phyloP scores from a whole-genome alignment of 2,113 vertebrate genomes.

The Chaetodon auriga region DNA sequence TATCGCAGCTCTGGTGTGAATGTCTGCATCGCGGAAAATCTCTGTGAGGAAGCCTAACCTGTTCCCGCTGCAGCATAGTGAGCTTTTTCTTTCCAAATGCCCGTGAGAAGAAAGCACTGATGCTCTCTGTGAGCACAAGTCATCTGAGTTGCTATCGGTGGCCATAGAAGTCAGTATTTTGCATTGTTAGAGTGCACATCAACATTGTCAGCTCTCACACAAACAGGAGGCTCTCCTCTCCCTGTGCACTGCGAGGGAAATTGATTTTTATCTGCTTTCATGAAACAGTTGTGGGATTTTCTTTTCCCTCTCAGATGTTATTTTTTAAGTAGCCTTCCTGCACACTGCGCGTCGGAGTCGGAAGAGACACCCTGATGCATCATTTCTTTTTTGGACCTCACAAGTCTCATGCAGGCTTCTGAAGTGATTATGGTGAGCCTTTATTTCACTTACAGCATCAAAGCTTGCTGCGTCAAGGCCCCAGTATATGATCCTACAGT shows the following conservation, averaged over 20 bases:
- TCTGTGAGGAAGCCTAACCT: conserved; percentile 44
- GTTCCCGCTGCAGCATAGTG: conserved; percentile 49
- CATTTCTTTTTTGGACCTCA: conserved; percentile 3
- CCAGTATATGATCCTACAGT: background rate
- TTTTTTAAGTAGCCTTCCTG: conserved; percentile 1
- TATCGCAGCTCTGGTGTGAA: conserved; percentile 56
- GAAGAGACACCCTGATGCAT: conserved; percentile 7
- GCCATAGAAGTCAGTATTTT: conserved; percentile 11
- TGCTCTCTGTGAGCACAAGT: background rate
- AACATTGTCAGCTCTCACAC: background rate
- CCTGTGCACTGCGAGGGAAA: background rate
- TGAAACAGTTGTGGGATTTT: background rate
- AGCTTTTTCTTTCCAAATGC: conserved; percentile 15
- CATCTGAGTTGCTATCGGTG: background rate
- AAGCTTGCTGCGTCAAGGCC: conserved; percentile 20
- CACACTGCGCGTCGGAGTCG: background rate
- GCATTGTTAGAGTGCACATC: background rate
- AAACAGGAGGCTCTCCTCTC: conserved; percentile 1
- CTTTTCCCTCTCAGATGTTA: background rate
- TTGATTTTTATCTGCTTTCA: conserved; percentile 3
- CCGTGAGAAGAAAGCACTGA: background rate
- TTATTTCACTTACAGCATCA: conserved; percentile 32
- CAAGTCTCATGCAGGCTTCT: conserved; percentile 18
- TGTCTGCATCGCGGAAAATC: conserved; percentile 59
- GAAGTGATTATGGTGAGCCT: conserved; percentile 43